These are phyloP conservation scores for Ridgeia piscesae DNA, from an alignment of 1,140 invertebrate genomes.

Conservation along the genomic window DNA sequence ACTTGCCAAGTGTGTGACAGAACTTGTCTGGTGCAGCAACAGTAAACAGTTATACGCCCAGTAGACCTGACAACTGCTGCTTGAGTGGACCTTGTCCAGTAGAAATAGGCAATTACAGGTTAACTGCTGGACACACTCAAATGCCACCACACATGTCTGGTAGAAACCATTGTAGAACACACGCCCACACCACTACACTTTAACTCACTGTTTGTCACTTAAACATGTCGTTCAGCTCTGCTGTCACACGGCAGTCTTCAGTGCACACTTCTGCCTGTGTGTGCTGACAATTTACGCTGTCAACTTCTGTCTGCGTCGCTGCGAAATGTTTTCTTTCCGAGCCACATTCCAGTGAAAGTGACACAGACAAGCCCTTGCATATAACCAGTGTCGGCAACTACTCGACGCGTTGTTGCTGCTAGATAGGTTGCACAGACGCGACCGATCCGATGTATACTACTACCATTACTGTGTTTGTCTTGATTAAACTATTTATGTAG, in stretches of 20 bases:
- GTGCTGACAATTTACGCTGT: neutral
- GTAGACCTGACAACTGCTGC: neutral
- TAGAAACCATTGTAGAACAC: neutral
- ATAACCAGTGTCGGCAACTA: neutral
- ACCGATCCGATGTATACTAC: neutral
- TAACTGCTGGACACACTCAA: neutral
- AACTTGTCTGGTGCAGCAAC: neutral
- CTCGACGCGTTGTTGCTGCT: neutral
- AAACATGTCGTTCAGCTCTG: neutral
- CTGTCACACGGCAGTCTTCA: neutral
- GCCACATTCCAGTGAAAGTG: neutral
- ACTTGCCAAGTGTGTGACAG: neutral
- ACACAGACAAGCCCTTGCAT: neutral
- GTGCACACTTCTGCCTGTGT: neutral
- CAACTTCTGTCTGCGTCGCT: neutral
- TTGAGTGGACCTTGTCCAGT: neutral
- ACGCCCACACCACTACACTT: neutral
- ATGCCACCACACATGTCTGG: neutral
- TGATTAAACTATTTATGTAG: neutral
- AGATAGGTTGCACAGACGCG: neutral
- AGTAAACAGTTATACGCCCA: neutral
- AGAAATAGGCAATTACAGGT: neutral
- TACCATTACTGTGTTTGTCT: neutral
- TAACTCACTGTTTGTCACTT: neutral
- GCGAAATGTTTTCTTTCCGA: neutral